Percentiles rank a stretch among this genome's conserved stretches.
Conservation (phyloP, 1,140 invertebrate genomes). For the Tribolium castaneum region DNA sequence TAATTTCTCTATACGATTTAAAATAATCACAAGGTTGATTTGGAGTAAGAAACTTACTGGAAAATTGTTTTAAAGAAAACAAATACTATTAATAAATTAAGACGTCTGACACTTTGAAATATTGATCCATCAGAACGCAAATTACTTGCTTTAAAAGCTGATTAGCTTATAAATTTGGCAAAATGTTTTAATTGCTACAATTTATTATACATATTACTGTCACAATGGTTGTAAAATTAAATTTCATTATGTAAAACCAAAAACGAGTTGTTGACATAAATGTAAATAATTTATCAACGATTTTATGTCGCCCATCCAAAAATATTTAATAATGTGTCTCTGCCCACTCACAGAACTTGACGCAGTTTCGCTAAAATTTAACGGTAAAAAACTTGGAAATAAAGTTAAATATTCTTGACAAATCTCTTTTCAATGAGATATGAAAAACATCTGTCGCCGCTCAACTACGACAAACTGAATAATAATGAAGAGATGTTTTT, state of each 20-base stretch:
- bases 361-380: slow-evolving; percentile 1
- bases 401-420: slow-evolving; percentile 19
- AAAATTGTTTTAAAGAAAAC: not conserved
- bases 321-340: not conserved
- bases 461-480: slow-evolving; percentile 24
- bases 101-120: not conserved
- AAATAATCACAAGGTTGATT: not conserved
- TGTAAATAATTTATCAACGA: not conserved
- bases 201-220: not conserved
- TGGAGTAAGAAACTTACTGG: not conserved
- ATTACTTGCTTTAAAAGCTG: no score
- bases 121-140: not conserved
- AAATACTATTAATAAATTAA: not conserved
- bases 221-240: not conserved
- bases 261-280: not conserved
- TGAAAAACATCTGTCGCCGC: slow-evolving; percentile 9
- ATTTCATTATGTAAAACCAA: not conserved
- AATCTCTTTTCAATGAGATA: slow-evolving; percentile 18
- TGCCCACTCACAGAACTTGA: not conserved
- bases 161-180: not conserved
- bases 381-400: slow-evolving; percentile 14
- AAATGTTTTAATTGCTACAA: not conserved
- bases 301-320: no score
- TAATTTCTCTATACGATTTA: not conserved
- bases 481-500: slow-evolving; percentile 5